Percentiles rank a stretch among this genome's conserved stretches.
phyloP scores from a whole-genome alignment of 2,797 vertebrate genomes.

The Cynopterus sphinx region DNA sequence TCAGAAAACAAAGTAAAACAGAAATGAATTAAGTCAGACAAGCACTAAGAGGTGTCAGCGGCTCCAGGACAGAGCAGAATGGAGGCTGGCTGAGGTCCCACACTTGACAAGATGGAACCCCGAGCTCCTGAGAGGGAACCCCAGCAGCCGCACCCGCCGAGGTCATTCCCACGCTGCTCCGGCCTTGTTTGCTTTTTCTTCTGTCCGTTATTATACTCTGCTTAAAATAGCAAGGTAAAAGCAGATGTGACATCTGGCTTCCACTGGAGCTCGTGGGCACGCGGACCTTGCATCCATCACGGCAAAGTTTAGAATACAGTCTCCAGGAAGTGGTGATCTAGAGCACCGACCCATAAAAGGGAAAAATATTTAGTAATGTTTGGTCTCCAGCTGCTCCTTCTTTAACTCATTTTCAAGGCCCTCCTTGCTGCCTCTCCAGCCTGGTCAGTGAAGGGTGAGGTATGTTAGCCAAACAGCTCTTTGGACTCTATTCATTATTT shows the following conservation, averaged over 20 bases:
- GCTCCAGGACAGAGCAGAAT: background rate
- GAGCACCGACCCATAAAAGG: constrained; percentile 87
- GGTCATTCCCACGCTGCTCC: constrained; percentile 74
- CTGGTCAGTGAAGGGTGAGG: constrained; percentile 15
- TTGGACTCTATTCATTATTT: background rate
- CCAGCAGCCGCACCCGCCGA: background rate
- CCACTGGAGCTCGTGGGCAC: constrained; percentile 80
- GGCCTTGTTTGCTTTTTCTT: constrained; percentile 69
- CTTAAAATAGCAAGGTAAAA: constrained; percentile 86
- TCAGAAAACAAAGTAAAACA: constrained; percentile 40
- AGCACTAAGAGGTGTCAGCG: background rate
- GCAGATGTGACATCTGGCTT: constrained; percentile 80
- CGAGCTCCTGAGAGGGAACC: background rate
- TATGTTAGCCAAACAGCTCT: background rate
- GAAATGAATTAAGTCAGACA: background rate
- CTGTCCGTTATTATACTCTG: constrained; percentile 79
- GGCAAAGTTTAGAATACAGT: constrained; percentile 80
- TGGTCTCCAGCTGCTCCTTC: constrained; percentile 76
- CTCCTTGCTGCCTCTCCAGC: constrained; percentile 8
- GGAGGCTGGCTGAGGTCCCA: constrained; percentile 45
- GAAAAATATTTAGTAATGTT: constrained; percentile 85
- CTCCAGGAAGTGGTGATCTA: constrained; percentile 85
- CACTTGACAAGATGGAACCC: background rate
- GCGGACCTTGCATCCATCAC: constrained; percentile 78
- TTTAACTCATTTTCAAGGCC: constrained; percentile 72